phyloP scores from a whole-genome alignment of 2,888 invertebrate genomes.

The Stenichneumon culpator region DNA sequence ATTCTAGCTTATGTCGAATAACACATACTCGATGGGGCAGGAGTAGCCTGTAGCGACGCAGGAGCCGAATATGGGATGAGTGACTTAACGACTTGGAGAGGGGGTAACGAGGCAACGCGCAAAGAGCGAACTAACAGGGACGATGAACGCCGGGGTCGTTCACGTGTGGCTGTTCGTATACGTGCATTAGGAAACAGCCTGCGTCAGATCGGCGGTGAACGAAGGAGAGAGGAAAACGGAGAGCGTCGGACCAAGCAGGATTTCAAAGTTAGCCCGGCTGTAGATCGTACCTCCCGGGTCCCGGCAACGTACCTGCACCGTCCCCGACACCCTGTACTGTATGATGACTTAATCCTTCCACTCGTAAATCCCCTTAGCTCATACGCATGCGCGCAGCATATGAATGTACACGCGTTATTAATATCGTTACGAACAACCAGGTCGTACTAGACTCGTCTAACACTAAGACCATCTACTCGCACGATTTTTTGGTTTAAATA shows the following conservation, averaged over 20 bases:
- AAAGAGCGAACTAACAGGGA: constrained; percentile 41
- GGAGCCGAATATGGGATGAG: constrained; percentile 48
- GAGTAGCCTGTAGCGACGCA: neutral
- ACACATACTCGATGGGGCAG: constrained; percentile 16
- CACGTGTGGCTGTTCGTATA: neutral
- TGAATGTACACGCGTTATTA: neutral
- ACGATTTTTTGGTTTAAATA: too few relatives aligned
- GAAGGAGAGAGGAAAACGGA: constrained; percentile 16
- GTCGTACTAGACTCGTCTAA: too few relatives aligned
- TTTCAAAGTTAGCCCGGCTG: constrained; percentile 45
- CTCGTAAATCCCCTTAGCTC: neutral
- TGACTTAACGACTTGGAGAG: constrained; percentile 40
- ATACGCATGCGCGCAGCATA: constrained; percentile 6
- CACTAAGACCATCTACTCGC: too few relatives aligned
- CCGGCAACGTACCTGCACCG: neutral
- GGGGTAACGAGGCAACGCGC: constrained; percentile 36
- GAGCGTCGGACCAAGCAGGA: constrained; percentile 40
- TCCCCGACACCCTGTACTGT: neutral
- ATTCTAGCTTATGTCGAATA: constrained; percentile 1
- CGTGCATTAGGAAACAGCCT: neutral
- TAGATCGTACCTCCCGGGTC: neutral
- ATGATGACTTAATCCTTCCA: constrained; percentile 45
- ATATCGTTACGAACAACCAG: neutral
- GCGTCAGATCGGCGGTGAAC: neutral
- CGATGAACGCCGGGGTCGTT: constrained; percentile 12